Percentiles rank a stretch among this genome's conserved stretches.
These are phyloP conservation scores for Chlorospingus flavigularis DNA, from an alignment of 2,797 vertebrate species.

Conservation along the genomic window DNA sequence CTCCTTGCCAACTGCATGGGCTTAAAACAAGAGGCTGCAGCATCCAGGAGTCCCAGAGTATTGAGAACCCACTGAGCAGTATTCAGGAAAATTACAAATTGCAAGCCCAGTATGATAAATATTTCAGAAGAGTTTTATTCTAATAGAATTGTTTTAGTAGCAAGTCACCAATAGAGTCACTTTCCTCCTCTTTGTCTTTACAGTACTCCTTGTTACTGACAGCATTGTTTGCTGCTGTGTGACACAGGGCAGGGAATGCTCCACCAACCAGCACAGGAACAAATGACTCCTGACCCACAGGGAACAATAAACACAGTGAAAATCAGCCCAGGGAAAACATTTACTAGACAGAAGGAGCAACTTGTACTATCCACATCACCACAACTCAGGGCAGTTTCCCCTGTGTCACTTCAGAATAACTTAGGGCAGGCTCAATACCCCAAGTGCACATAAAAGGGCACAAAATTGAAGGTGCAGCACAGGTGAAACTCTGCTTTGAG, in stretches of 20 bases:
- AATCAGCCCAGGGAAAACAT: background rate
- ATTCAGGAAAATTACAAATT: background rate
- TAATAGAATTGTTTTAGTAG: background rate
- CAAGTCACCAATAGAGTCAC: background rate
- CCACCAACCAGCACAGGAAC: background rate
- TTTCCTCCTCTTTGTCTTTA: background rate
- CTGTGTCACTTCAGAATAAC: background rate
- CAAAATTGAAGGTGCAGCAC: rapidly evolving
- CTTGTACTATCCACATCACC: rapidly evolving
- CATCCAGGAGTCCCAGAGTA: background rate
- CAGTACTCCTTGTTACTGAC: background rate
- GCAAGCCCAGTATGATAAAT: background rate
- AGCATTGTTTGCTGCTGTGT: background rate
- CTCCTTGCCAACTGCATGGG: background rate
- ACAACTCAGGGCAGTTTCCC: background rate
- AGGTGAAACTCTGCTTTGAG: rapidly evolving
- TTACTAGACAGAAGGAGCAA: background rate
- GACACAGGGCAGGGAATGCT: background rate
- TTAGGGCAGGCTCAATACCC: background rate
- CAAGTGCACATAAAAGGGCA: background rate
- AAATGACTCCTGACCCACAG: background rate
- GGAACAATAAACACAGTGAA: background rate
- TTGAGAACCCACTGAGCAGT: background rate
- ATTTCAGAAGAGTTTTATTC: background rate
- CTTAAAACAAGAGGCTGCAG: background rate